Percentiles rank a stretch among this genome's conserved stretches.
Evolutionary conservation across 2,113 vertebrate species (phyloP).

Genomic region (Gila orcuttii): DNA sequence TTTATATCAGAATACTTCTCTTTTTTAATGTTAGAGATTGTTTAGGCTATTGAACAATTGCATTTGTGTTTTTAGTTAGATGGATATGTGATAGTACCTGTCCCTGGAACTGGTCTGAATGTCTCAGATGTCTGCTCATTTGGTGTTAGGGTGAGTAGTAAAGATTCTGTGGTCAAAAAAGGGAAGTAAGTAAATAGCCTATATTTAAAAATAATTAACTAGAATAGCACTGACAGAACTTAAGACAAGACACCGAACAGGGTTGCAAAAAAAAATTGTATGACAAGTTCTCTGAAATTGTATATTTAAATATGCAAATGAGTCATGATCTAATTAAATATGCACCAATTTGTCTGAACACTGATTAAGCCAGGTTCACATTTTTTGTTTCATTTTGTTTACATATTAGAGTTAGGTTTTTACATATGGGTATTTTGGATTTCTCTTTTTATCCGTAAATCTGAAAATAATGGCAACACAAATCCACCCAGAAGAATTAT

Average conservation of each 20-base stretch:
- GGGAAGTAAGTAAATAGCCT: not conserved
- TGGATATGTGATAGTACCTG: constrained; percentile 30
- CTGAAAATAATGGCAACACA: too few relatives aligned
- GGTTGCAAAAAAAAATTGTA: too few relatives aligned
- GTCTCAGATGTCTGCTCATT: not conserved
- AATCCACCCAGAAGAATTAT: not conserved
- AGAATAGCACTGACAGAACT: not conserved
- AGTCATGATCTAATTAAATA: too few relatives aligned
- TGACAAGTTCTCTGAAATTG: too few relatives aligned
- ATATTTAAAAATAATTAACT: not conserved
- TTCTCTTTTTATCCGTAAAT: too few relatives aligned
- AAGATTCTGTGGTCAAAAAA: constrained; percentile 49
- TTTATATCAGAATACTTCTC: not conserved
- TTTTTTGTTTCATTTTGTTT: too few relatives aligned
- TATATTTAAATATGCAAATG: too few relatives aligned
- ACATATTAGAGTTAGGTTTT: too few relatives aligned
- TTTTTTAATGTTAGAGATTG: not conserved
- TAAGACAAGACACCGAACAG: too few relatives aligned
- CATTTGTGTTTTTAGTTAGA: not conserved
- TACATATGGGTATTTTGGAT: too few relatives aligned
- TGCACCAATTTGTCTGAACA: too few relatives aligned
- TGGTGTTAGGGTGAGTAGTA: constrained; percentile 65
- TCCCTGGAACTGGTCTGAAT: not conserved
- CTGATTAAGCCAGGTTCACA: too few relatives aligned
- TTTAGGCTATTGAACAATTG: not conserved